Evolutionary conservation across 2,797 vertebrate species (phyloP), one percentile per base, ranked within the genome.

Genomic region (Scomberomorus guttatus): DNA sequence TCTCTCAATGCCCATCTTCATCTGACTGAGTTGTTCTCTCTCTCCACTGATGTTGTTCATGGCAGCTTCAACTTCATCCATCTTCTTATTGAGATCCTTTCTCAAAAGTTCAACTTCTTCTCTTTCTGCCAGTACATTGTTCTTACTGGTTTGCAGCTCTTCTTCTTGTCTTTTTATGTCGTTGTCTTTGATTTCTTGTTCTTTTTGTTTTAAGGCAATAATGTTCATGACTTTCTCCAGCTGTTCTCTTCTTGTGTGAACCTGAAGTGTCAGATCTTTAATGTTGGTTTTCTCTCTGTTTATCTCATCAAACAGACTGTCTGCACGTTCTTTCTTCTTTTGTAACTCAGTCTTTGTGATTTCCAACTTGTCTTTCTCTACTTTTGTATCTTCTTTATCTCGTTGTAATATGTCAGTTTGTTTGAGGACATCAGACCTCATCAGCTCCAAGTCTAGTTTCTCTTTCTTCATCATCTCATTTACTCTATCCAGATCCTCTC

Each of bases 371-470:
- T 46, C 13, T 46, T 46, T 46, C 14, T 46, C 14, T 3, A 17
- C 44, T 17, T 17, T 46, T 17, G 6, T 46, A 46, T 15, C 5
- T 17, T 46, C 4, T 46, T 46, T 3, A 46, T 6, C 3, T 46
- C 7, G 44, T 15, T 46, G 44, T 46, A 46, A 46, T 15, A 46
- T 17, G 44, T 46, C 14, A 46, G 2, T 4, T 46, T 46, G 44
- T 46, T 46, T 46, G 13, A 46, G 44, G 13, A 46, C 17, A 46
- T 46, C 44, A 46, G 44, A 62, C 20, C 12, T 74, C 22, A 20
- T 59, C 20, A 8, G 1, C 8, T 67, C 48, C 62, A 87, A 6
- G 9, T 73, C 22, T 13, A 18, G 1, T 42, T 62, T 84, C 4
- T 77, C 61, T 50, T 51, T 58, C 1, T 15, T 46, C 44, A 46